A percentile compares a stretch with the other conserved stretches of the same genome.
Evolutionary conservation across 2,113 vertebrate species (phyloP).

Genomic region (Cololabis saira): DNA sequence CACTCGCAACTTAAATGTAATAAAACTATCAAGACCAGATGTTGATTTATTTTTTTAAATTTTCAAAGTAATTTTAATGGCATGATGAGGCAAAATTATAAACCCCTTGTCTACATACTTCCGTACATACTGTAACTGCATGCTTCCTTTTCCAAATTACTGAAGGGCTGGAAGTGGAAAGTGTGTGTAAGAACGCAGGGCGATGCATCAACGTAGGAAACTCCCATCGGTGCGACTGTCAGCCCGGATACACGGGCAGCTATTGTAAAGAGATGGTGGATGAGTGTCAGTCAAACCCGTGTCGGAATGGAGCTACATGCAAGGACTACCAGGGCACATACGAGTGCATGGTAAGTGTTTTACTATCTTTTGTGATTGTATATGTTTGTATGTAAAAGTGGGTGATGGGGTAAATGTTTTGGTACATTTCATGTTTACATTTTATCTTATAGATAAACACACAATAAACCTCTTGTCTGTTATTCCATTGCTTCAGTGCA

Average conservation of each 20-base stretch:
- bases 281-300: conserved; percentile 91
- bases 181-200: conserved; percentile 87
- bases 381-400: background rate
- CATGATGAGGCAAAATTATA: too few relatives aligned
- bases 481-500: conserved; percentile 77
- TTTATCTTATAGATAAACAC: background rate
- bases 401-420: background rate
- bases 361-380: background rate
- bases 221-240: conserved; percentile 87
- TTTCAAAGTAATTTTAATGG: too few relatives aligned
- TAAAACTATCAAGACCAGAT: too few relatives aligned
- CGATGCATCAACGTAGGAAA: conserved; percentile 83
- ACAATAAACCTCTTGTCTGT: conserved; percentile 7
- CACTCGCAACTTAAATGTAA: too few relatives aligned
- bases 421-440: background rate
- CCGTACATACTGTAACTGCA: too few relatives aligned
- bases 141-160: background rate
- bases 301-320: conserved; percentile 90
- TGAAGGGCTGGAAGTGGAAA: conserved; percentile 80
- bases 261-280: conserved; percentile 89
- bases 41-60: too few relatives aligned
- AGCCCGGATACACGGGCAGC: conserved; percentile 89
- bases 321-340: conserved; percentile 81
- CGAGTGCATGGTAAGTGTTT: conserved; percentile 68
- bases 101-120: too few relatives aligned